These are phyloP conservation scores for Mimumesa dahlbomi DNA, from an alignment of 2,888 invertebrate species.

Conservation along the genomic window DNA sequence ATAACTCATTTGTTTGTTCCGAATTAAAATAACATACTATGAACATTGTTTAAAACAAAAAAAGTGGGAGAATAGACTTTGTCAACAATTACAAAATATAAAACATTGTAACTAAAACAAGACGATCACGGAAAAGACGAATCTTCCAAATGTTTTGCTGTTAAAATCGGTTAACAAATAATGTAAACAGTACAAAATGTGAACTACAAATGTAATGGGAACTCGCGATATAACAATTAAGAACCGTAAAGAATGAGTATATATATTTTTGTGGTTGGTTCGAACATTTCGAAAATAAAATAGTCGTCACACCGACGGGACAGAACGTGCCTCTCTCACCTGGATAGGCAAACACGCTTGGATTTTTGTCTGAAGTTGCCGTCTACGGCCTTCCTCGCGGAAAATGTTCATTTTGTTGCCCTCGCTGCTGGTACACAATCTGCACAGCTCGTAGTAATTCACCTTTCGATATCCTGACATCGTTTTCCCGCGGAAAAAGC, in stretches of 20 bases:
- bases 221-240: too few relatives aligned
- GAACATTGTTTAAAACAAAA: too few relatives aligned
- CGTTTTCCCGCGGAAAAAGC: constrained; percentile 70
- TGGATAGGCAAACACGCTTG: constrained; percentile 84
- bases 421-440: constrained; percentile 86
- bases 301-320: background rate
- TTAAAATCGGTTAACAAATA: background rate
- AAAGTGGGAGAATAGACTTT: too few relatives aligned
- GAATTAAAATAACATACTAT: too few relatives aligned
- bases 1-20: too few relatives aligned
- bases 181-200: background rate
- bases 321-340: constrained; percentile 78
- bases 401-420: constrained; percentile 86
- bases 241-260: too few relatives aligned
- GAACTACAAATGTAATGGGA: background rate
- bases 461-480: constrained; percentile 87
- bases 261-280: too few relatives aligned
- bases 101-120: background rate
- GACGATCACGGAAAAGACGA: background rate
- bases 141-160: background rate
- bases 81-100: too few relatives aligned
- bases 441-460: constrained; percentile 87
- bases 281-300: too few relatives aligned
- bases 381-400: constrained; percentile 84
- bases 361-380: constrained; percentile 85